Conservation (phyloP, 2,113 vertebrate genomes). For the Nyctereutes procyonoides region DNA sequence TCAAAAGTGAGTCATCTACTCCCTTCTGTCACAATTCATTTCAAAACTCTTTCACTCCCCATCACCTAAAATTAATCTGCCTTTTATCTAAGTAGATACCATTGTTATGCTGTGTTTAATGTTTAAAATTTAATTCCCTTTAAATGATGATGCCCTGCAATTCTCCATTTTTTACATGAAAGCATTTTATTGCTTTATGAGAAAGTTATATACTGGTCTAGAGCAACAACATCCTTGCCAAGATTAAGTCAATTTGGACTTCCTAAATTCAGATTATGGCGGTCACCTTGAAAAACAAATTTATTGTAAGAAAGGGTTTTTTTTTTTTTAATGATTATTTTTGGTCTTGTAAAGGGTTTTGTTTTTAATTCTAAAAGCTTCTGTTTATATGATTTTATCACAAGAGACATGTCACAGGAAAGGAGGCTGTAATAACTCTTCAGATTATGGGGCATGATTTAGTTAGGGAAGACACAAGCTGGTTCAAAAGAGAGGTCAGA, state of each 20-base stretch:
- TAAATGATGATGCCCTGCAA: background rate
- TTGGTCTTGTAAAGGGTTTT: background rate
- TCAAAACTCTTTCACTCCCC: slow-evolving; percentile 52
- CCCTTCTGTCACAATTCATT: slow-evolving; percentile 40
- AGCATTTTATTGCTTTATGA: background rate
- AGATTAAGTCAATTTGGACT: background rate
- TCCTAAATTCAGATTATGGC: background rate
- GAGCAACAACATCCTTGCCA: background rate
- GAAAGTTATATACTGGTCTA: background rate
- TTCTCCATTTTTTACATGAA: background rate
- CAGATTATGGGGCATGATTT: background rate
- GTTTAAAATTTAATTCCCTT: slow-evolving; percentile 30
- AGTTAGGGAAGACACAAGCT: background rate
- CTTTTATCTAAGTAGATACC: slow-evolving; percentile 38
- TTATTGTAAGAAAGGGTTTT: background rate
- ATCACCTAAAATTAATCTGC: slow-evolving; percentile 59
- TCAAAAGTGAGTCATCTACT: slow-evolving; percentile 61
- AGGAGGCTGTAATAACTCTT: background rate
- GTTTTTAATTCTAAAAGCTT: background rate
- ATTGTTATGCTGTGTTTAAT: slow-evolving; percentile 31
- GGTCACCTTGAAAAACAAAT: background rate
- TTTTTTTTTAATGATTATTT: background rate
- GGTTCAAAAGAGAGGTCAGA: background rate
- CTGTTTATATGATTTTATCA: background rate
- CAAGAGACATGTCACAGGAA: background rate